Conservation (phyloP, 2,113 vertebrate species). For the Phalacrocorax aristotelis region DNA sequence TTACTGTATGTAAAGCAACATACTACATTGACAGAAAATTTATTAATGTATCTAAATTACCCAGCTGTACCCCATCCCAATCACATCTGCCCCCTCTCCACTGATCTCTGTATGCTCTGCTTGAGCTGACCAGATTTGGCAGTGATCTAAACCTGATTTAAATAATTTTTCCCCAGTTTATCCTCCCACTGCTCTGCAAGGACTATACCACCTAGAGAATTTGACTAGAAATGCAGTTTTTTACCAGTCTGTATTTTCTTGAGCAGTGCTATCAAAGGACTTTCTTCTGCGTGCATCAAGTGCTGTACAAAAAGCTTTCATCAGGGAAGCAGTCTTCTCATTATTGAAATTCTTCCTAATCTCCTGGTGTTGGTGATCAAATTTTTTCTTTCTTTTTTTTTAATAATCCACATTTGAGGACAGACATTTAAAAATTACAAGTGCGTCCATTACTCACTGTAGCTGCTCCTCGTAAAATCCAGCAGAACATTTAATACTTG, state of each 20-base stretch:
- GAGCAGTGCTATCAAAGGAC: neutral
- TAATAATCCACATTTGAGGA: neutral
- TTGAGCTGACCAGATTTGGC: neutral
- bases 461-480: neutral
- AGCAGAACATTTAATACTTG: neutral
- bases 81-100: neutral
- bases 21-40: neutral
- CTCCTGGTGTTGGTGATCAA: neutral
- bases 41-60: neutral
- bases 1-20: neutral
- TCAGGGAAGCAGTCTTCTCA: neutral
- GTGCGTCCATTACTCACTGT: neutral
- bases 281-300: neutral
- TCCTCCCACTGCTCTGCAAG: neutral
- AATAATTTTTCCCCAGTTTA: neutral
- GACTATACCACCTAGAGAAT: neutral
- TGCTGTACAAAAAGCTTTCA: neutral
- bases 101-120: neutral
- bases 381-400: neutral
- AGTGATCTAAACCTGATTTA: neutral
- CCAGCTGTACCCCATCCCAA: neutral
- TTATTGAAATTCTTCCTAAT: neutral
- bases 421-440: neutral
- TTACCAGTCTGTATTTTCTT: neutral
- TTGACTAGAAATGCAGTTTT: neutral